Base-by-base conservation (phyloP, 2,888 invertebrate genomes). In the Mesoligia furuncula region DNA sequence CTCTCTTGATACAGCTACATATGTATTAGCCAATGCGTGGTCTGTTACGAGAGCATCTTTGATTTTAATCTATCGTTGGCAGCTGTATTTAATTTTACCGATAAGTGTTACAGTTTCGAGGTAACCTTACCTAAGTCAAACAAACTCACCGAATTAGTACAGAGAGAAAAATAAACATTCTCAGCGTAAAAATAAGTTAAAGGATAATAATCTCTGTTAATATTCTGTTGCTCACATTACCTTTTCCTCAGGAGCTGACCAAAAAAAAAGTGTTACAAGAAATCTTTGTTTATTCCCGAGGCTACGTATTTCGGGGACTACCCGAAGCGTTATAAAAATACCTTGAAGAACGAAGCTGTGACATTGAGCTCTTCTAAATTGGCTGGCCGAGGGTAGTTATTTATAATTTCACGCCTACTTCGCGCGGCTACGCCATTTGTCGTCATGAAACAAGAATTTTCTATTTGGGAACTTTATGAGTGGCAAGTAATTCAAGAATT, bases 331-430 rank as follows among this genome's bases (percentile, higher is more conserved):
- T 76, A 78, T 92, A 92, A 91, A 93, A 93, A 94, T 94, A 94
- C 84, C 87, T 80, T 84, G 84, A 86, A 89, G 88, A 92, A 92
- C 90, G 89, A 90, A 89, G 83, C 90, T 88, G 90, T 96, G 96
- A 95, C 96, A 96, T 95, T 96, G 96, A 94, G 93, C 88, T 90
- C 81, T 87, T 93, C 93, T 93, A 93, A 94, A 94, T 94, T 88
- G 88, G 90, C 90, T 90, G 83, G 85, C 85, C 88, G 92, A 94
- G 94, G 94, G 94, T 93, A 92, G 93, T 92, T 96, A 96, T 95
- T 95, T 95, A 95, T 95, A 95, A 92, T 92, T 93, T 92, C 88
- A 93, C 94, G 92, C 94, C 93, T 92, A 94, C 95, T 89, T 86
- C 90, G 89, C 90, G 85, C 80, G 82, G 86, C 88, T 90, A 87